Percentiles rank a stretch among this genome's conserved stretches.
Evolutionary conservation across 2,797 vertebrate genomes (phyloP).

Genomic region (Chrosomus eos): DNA sequence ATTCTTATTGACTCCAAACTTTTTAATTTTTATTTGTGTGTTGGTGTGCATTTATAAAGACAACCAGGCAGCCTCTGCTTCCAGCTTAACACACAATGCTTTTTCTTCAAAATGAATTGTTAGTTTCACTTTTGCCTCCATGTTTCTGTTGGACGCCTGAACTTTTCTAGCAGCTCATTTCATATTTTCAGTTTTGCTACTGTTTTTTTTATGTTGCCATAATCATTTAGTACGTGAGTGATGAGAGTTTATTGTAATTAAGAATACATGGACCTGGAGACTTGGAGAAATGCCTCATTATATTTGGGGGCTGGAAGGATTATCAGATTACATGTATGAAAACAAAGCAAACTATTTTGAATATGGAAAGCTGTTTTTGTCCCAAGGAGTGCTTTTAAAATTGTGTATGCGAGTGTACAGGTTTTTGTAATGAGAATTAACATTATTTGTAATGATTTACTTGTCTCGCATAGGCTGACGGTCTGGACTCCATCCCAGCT

Average conservation of each 20-base stretch:
- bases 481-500: too few relatives aligned
- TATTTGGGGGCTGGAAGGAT: constrained; percentile 49
- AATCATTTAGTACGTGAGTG: constrained; percentile 36
- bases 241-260: constrained; percentile 48
- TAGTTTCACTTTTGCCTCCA: constrained; percentile 14
- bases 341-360: constrained; percentile 29
- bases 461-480: neutral
- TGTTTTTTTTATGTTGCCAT: constrained; percentile 28
- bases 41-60: neutral
- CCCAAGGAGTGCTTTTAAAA: constrained; percentile 11
- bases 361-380: constrained; percentile 44
- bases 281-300: constrained; percentile 50
- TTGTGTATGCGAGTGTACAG: neutral
- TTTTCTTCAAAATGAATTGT: neutral
- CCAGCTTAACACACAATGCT: neutral
- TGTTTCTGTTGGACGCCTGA: neutral
- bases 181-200: constrained; percentile 15
- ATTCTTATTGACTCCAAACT: neutral
- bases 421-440: neutral
- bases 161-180: constrained; percentile 23
- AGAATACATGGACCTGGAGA: constrained; percentile 32
- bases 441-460: neutral
- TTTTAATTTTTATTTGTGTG: neutral
- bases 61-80: neutral
- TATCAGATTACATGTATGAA: constrained; percentile 53